Base-by-base conservation (phyloP, 1,140 invertebrate species). In the Lasioglossum albipes region DNA sequence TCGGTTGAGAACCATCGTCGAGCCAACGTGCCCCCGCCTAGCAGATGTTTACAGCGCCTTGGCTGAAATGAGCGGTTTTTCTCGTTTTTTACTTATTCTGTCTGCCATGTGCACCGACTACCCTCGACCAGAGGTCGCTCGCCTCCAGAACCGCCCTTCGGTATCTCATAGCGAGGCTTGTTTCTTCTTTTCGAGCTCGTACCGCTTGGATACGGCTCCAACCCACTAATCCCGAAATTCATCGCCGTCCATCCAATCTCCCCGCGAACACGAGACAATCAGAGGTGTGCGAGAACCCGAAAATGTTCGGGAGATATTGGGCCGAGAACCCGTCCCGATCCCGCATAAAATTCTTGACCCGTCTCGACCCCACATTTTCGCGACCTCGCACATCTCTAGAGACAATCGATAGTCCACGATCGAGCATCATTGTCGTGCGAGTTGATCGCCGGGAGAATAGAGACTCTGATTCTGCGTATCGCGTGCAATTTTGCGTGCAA, bases 1-100 rank as follows among this genome's bases (percentile, higher is more conserved):
- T 9, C 45, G 49, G 69, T 70, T 86, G 85, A 87, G 84, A 84
- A 61, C 57, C 85, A 57, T 82, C 79, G 31, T 13, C 45, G 61
- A 36, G 57, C 42, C 81, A 70, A 81, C 81, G 82, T 83, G 84
- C 74, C 88, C 87, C 87, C 87, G 88, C 86, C 89, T 89, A 90
- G 91, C 92, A 93, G 92, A 92, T 93, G 92, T 92, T 93, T 91
- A 91, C 86, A 82, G 85, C 87, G 84, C 88, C 82, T 87, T 88
- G 81, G 84, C 88, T 88, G 85, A 91, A 91, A 89, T 82, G 84
- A 89, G 84, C 84, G 85, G 85, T 90, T 90, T 89, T 91, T 88
- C 84, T 90, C 82, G 86, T 91, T 90, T 85, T 84, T 80, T 89
- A 88, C 88, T 92, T 89, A 87, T 89, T 90, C 89, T 88, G 89